phyloP scores from a whole-genome alignment of 2,113 vertebrate species.

The Isurus oxyrinchus region DNA sequence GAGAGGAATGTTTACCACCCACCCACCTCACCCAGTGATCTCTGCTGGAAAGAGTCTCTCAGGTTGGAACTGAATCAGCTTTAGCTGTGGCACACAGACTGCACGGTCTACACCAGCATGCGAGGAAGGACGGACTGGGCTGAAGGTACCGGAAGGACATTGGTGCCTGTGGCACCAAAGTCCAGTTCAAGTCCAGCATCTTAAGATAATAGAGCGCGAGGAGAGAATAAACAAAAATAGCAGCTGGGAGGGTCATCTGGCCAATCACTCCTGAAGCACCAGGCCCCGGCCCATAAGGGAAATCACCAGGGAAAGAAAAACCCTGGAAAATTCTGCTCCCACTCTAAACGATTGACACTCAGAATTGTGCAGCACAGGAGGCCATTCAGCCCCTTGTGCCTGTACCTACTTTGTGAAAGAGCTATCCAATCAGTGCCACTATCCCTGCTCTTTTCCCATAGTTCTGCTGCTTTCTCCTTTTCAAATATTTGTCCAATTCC shows the following conservation, averaged over 20 bases:
- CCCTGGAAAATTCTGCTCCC: neutral
- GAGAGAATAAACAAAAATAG: too few relatives aligned
- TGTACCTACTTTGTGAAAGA: neutral
- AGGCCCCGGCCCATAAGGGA: too few relatives aligned
- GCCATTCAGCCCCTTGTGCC: neutral
- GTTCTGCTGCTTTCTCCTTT: neutral
- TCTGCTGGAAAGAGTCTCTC: neutral
- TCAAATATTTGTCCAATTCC: neutral
- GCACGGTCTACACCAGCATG: neutral
- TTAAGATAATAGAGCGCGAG: neutral
- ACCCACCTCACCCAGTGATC: too few relatives aligned
- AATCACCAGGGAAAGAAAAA: neutral
- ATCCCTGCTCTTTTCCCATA: neutral
- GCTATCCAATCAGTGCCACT: too few relatives aligned
- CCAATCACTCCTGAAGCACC: neutral
- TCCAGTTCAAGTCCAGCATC: neutral
- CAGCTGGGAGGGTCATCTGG: neutral
- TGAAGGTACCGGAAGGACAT: too few relatives aligned
- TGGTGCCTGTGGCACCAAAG: too few relatives aligned
- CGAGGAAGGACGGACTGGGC: neutral
- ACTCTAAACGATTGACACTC: neutral
- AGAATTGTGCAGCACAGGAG: neutral
- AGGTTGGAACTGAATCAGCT: neutral
- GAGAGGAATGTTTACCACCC: neutral
- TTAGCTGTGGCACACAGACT: neutral